Evolutionary conservation across 2,113 vertebrate species (phyloP).

Genomic region (Gallinago jamesoni): DNA sequence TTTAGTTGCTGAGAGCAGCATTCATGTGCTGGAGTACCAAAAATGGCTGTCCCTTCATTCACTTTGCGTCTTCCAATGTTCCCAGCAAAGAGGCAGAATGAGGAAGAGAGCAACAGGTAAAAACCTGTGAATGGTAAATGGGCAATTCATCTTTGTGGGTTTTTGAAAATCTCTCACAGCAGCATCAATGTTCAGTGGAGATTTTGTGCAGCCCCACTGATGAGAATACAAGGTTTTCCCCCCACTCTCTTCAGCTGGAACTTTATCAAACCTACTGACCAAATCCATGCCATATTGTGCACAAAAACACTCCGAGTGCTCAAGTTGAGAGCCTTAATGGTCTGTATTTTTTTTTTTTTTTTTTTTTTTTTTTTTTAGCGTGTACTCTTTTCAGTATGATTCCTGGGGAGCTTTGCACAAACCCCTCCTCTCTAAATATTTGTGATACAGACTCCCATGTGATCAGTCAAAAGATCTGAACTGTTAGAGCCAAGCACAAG

Average conservation of each 20-base stretch:
- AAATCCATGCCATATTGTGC: not conserved
- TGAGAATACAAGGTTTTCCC: not conserved
- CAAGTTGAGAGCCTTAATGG: not conserved
- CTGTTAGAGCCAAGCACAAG: not conserved
- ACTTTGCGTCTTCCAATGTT: not conserved
- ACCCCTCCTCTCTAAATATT: not conserved
- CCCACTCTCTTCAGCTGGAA: not conserved
- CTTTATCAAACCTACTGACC: not conserved
- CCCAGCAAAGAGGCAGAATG: not conserved
- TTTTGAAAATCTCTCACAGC: not conserved
- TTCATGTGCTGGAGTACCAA: not conserved
- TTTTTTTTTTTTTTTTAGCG: not conserved
- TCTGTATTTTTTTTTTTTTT: not conserved
- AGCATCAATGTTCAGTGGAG: not conserved
- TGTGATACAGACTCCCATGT: not conserved
- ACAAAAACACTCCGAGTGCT: not conserved
- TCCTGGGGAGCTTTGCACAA: not conserved
- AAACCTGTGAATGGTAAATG: not conserved
- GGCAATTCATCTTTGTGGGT: not conserved
- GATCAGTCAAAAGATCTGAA: not conserved
- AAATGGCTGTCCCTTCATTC: not conserved
- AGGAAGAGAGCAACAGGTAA: not conserved
- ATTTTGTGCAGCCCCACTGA: not conserved
- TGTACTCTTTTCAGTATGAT: not conserved
- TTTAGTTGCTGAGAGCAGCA: not conserved